Percentiles rank a stretch among this genome's conserved stretches.
phyloP scores from a whole-genome alignment of 2,797 vertebrate species.

The Cyprinella venusta region DNA sequence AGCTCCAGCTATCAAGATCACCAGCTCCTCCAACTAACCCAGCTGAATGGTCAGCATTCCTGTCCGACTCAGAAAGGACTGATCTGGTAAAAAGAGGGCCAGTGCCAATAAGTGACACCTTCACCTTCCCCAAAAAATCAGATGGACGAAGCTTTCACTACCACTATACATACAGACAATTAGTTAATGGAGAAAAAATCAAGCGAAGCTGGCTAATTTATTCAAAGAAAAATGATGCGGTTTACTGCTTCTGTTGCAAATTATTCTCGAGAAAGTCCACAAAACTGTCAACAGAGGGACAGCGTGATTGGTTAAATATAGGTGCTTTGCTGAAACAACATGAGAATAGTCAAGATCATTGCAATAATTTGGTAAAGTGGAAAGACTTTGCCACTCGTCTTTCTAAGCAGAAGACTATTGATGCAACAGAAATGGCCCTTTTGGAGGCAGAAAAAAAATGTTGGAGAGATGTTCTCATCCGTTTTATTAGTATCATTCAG shows the following conservation, averaged over 20 bases:
- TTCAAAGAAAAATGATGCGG: background rate
- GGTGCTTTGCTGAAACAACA: background rate
- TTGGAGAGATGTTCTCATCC: slow-evolving; percentile 35
- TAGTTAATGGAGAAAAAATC: slow-evolving; percentile 47
- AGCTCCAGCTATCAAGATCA: background rate
- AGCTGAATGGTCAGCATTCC: slow-evolving; percentile 20
- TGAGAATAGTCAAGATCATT: background rate
- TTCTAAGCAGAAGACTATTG: slow-evolving; percentile 34
- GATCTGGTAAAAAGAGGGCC: slow-evolving; percentile 36
- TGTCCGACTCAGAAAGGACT: slow-evolving; percentile 35
- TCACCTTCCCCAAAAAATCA: slow-evolving; percentile 29
- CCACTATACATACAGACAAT: slow-evolving; percentile 38
- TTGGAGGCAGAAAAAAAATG: background rate
- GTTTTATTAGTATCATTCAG: slow-evolving; percentile 17
- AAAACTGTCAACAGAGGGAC: slow-evolving; percentile 7
- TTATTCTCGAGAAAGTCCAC: background rate
- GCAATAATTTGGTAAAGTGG: slow-evolving; percentile 27
- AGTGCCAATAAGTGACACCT: slow-evolving; percentile 6
- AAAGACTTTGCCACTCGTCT: slow-evolving; percentile 26
- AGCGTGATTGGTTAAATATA: background rate
- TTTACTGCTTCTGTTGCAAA: slow-evolving; percentile 3
- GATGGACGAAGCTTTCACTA: slow-evolving; percentile 44
- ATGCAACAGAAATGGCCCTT: slow-evolving; percentile 30
- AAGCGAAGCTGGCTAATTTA: slow-evolving; percentile 26
- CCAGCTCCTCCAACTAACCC: slow-evolving; percentile 19